These are phyloP conservation scores for Pheosia gnoma DNA, from an alignment of 2,888 invertebrate genomes.

Conservation along the genomic window DNA sequence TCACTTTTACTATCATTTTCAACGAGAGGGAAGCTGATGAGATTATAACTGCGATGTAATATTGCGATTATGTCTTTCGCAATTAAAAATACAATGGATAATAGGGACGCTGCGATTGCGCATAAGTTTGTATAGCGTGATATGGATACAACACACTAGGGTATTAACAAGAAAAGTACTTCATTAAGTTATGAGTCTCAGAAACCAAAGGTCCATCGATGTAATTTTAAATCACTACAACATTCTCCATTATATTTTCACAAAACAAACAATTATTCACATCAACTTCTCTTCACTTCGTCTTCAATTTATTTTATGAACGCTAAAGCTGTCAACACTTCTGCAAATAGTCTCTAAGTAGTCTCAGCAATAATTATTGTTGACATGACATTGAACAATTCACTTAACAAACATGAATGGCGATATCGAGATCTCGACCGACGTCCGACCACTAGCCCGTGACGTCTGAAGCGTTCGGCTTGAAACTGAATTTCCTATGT, in stretches of 20 bases:
- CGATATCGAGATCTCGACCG: slow-evolving; percentile 36
- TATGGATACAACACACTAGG: no score
- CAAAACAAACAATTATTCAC: no score
- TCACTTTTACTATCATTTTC: slow-evolving; percentile 63
- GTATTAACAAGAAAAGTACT: no score
- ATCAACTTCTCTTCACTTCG: no score
- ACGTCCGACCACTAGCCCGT: slow-evolving; percentile 43
- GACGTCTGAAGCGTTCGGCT: slow-evolving; percentile 52
- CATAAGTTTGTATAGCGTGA: no score
- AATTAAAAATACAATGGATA: slow-evolving; percentile 9
- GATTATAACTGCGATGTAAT: slow-evolving; percentile 52
- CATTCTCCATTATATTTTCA: no score
- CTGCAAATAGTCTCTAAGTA: not conserved
- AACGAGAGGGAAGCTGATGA: slow-evolving; percentile 61
- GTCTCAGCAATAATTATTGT: slow-evolving; percentile 18
- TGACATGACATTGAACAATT: slow-evolving; percentile 21
- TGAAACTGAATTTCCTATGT: slow-evolving; percentile 60
- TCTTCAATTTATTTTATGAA: not conserved
- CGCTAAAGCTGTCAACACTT: not conserved
- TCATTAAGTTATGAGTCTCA: no score
- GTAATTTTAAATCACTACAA: no score
- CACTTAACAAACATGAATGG: slow-evolving; percentile 32
- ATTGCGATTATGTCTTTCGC: slow-evolving; percentile 26
- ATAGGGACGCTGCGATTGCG: no score
- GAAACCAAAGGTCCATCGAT: no score